Evolutionary conservation across 2,888 invertebrate species (phyloP), one percentile per base, ranked within the genome.

Genomic region (Pomacea canaliculata): DNA sequence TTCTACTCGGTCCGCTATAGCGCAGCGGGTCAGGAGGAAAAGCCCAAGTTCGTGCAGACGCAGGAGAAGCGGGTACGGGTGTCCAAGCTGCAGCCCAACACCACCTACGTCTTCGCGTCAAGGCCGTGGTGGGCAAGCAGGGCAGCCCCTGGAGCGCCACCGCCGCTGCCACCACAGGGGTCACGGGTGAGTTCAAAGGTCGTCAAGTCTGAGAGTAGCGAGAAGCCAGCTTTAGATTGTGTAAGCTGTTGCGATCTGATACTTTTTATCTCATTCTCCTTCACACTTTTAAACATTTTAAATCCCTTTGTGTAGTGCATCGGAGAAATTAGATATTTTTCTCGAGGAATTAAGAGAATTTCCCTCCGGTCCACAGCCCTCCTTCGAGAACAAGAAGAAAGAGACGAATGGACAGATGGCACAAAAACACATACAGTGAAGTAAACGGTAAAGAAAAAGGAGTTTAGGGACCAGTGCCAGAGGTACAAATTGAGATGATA

Each of bases 101-200:
- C 81, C n/a, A 81, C 78, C 37, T 81, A 81, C 67, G 69, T 67
- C 2, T 70, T 81, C 49, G 59, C 48, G 18, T 81, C 37, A 76
- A 76, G 69, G 63, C 71, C 8, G 73, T 73, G 12, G 77, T 76
- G 18, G 78, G 76, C 23, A 75, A 69, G 48, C 59, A 65, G 65
- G 72, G 75, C 16, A 76, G 79, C 76, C 48, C 75, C 10, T 81
- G 81, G 81, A 81, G 79, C 48, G 37, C 69, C 16, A 72, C 75
- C 19, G 70, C 74, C 56, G 23, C 19, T 10, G 73, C 67, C 27
- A 76, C 76, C 48, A 79, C 79, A 1, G 62, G 59, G 9, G 74
- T 51, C 18, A 51, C 67, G 12, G 73, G 73, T 73, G 23, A 68
- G 73, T 69, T 16, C 27, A 18, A 23, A 23, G 46, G 62, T 56